phyloP scores from a whole-genome alignment of 2,797 vertebrate species.

The Myripristis jacobus region DNA sequence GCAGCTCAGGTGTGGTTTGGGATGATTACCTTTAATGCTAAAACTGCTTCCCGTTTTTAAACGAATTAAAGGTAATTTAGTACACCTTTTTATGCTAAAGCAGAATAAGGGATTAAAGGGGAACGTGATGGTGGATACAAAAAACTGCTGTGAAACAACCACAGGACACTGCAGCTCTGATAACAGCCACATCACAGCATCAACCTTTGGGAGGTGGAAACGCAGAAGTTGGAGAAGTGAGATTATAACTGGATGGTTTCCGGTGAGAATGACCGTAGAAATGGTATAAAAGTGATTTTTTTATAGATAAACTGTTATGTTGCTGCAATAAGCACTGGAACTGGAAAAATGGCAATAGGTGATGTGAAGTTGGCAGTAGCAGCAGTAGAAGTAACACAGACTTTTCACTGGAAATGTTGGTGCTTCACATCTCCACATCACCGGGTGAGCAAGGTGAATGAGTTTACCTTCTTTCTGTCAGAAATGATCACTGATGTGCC shows the following conservation, averaged over 20 bases:
- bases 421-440: slow-evolving; percentile 5
- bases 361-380: neutral
- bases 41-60: too few species aligned
- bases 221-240: too few species aligned
- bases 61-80: neutral
- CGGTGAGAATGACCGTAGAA: too few species aligned
- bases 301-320: too few species aligned
- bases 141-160: neutral
- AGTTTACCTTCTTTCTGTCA: neutral
- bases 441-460: neutral
- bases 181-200: neutral
- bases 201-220: neutral
- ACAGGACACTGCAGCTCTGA: neutral
- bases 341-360: neutral
- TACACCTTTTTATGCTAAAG: neutral
- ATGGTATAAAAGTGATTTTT: neutral
- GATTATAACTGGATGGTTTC: neutral
- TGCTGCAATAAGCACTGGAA: neutral
- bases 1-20: neutral
- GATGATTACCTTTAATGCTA: neutral
- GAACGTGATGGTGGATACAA: neutral
- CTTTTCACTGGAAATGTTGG: slow-evolving; percentile 12
- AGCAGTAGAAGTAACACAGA: neutral
- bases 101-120: neutral
- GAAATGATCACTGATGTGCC: neutral